Base-by-base conservation (phyloP, 2,888 invertebrate species). In the Teleiodes luculella region DNA sequence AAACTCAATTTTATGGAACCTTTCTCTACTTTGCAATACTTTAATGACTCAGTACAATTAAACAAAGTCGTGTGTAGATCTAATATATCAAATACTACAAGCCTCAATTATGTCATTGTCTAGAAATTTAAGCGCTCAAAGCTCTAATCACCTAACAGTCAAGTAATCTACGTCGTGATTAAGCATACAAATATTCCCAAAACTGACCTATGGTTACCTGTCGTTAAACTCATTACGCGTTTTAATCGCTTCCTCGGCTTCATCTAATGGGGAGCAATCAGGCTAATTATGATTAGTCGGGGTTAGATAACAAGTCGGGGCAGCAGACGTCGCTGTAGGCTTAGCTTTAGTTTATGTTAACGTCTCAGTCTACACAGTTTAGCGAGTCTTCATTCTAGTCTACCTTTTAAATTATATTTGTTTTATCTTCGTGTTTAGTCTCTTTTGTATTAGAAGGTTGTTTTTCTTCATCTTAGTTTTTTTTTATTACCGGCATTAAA, bases 191-290 rank as follows among this genome's bases (percentile, higher is more conserved):
- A 8, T 18, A 14, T 33, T 33, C 20, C 16, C 13, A 20, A 35
- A 28, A 16, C 37, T 36, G 53, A 46, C 53, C 41, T 11, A 16
- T 16, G 14, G 24, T 47, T 28, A 33, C 47, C 30, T 39, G 47
- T 41, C 48, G 18, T 37, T 55, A 54, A 55, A 59, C 56, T 54
- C 60, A 58, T 62, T 60, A 53, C 53, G 56, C 45, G 49, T 20
- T 20, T 30, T 57, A 57, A 58, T 57, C 31, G 50, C 53, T 61
- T 60, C 58, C 58, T 49, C 30, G 50, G 41, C 56, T 30, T 20
- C 43, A 47, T 36, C 55, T 61, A 71, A 70, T 66, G 64, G 59
- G 64, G 64, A 60, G 64, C 67, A 73, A 74, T 76, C 71, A 75
- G 66, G 53, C 49, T 49, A 49, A 49, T 76, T 72, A 75, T 36